Evolutionary conservation across 2,797 vertebrate genomes (phyloP).

Genomic region (Typhlichthys subterraneus): DNA sequence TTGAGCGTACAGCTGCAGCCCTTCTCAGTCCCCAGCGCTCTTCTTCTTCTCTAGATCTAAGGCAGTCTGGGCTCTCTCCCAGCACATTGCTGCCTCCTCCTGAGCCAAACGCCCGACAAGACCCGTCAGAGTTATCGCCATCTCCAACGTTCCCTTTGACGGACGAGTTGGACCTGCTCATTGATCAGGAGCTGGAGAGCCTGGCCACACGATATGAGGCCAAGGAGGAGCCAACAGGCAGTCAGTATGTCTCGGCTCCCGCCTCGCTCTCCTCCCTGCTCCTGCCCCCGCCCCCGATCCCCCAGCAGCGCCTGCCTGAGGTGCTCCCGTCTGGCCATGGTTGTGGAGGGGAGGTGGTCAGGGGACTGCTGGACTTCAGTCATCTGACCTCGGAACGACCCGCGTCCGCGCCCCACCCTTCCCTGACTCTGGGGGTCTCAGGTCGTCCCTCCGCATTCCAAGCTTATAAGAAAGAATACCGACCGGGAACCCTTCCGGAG

Average conservation of each 20-base stretch:
- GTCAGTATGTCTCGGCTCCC: slow-evolving; percentile 26
- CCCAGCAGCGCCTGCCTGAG: slow-evolving; percentile 56
- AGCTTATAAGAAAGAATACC: slow-evolving; percentile 70
- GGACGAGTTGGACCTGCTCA: slow-evolving; percentile 83
- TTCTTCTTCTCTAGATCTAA: no score
- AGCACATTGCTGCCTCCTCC: slow-evolving; percentile 9
- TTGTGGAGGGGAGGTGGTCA: slow-evolving; percentile 8
- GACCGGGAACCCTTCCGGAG: slow-evolving; percentile 10
- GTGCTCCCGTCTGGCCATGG: slow-evolving; percentile 65
- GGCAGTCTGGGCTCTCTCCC: no score
- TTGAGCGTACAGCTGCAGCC: slow-evolving; percentile 78
- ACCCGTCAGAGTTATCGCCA: slow-evolving; percentile 11
- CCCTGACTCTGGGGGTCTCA: slow-evolving; percentile 55
- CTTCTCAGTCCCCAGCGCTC: slow-evolving; percentile 61
- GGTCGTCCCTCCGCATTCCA: slow-evolving; percentile 76
- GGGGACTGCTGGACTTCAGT: slow-evolving; percentile 60
- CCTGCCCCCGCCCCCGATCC: slow-evolving; percentile 26
- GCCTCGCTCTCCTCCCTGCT: slow-evolving; percentile 30
- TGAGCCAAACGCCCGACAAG: no score
- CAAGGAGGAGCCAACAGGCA: slow-evolving; percentile 9
- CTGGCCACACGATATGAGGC: slow-evolving; percentile 38
- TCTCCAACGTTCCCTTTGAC: slow-evolving; percentile 50
- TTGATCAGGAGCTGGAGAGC: slow-evolving; percentile 82
- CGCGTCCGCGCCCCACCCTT: slow-evolving; percentile 33
- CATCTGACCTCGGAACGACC: slow-evolving; percentile 52